Conservation (phyloP, 2,113 vertebrate genomes). For the Phalacrocorax carbo region DNA sequence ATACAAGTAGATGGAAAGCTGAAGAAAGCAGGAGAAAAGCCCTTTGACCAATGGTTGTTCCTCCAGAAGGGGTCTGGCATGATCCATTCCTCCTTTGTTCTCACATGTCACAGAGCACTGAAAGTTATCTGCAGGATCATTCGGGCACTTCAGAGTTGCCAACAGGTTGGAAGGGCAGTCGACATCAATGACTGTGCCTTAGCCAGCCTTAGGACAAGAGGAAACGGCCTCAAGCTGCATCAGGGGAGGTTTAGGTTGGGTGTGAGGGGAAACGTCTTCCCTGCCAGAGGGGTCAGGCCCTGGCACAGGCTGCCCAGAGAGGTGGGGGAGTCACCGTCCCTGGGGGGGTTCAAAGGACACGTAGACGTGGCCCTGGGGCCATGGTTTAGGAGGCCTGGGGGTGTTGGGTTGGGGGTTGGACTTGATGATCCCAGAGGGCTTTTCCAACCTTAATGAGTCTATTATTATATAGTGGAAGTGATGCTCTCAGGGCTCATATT, state of each 20-base stretch:
- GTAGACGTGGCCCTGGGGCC: too few species aligned
- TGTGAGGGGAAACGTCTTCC: too few species aligned
- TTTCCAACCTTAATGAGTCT: too few species aligned
- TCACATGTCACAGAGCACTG: accelerated
- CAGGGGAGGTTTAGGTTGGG: too few species aligned
- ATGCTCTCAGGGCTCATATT: neutral
- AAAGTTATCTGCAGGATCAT: neutral
- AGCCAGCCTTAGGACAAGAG: neutral
- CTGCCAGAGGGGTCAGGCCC: too few species aligned
- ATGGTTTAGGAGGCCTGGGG: too few species aligned
- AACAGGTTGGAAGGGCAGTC: neutral
- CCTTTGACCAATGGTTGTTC: neutral
- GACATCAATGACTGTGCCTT: neutral
- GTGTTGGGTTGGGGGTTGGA: too few species aligned
- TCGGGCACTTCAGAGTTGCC: neutral
- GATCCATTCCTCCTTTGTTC: neutral
- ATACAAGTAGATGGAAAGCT: neutral
- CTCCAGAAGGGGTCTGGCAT: neutral
- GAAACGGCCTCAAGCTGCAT: too few species aligned
- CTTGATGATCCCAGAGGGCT: too few species aligned
- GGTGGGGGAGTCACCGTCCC: too few species aligned
- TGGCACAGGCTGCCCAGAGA: too few species aligned
- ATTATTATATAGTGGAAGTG: neutral
- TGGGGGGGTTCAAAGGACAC: too few species aligned
- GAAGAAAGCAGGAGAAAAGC: neutral